Evolutionary conservation across 2,797 vertebrate genomes (phyloP), one percentile per base, ranked within the genome.

Genomic region (Malurus leucopterus): DNA sequence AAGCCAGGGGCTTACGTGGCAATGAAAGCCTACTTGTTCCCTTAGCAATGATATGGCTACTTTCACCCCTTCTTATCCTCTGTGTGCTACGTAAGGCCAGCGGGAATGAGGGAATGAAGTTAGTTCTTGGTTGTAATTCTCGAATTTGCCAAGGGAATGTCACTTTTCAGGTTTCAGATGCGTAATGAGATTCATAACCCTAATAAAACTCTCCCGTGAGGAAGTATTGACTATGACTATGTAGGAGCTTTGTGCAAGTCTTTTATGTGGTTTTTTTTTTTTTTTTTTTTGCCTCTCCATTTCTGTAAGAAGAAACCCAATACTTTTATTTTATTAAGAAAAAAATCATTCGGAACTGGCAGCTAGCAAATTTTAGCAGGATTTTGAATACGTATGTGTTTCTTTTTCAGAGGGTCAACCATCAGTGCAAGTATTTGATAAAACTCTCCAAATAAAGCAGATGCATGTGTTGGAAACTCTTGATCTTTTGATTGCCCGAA

Each of bases 381-480:
- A 36, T 51, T 67, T 75, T 72, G 64, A 65, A 62, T 86, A 58
- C 30, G 18, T 61, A 10, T 32, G 2, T 57, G 32, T 86, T 58
- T 87, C 73, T 90, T 64, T 94, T 96, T 81, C 91, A 99, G 99
- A 98, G 69, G 96, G 97, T 38, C 98, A 97, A 61, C 95, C 97
- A 1, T 96, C 98, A 0, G 97, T 98, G 88, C 98, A 98, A 29
- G 98, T 99, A 90, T 99, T 99, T 43, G 99, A 99, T 97, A 99
- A 97, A 97, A 99, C 98, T 65, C 97, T 99, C 94, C 97, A 98
- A 20, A 97, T 99, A 95, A 99, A 99, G 95, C 99, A 99, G 97
- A 98, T 99, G 97, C 98, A 99, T 30, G 97, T 99, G 82, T 97
- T 99, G 4, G 99, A 99, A 97, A 96, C 97, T 76, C 98, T 99